A percentile compares a stretch with the other conserved stretches of the same genome.
These are phyloP conservation scores for Vulpes lagopus DNA, from an alignment of 2,113 vertebrate species.

Conservation along the genomic window DNA sequence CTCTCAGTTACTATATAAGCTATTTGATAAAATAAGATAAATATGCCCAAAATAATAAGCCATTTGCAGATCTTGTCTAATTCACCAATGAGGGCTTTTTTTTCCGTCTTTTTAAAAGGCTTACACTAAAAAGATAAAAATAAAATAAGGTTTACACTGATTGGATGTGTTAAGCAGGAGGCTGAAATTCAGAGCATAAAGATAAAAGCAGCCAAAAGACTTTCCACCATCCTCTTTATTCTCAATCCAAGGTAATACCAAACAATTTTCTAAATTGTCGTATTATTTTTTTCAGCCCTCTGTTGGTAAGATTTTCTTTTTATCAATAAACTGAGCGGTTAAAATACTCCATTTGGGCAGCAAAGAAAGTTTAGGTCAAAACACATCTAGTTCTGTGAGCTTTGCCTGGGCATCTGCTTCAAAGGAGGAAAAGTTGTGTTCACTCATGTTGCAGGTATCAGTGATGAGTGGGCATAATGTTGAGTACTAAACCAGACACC, in stretches of 20 bases:
- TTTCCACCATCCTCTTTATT: background rate
- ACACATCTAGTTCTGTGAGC: background rate
- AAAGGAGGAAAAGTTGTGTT: background rate
- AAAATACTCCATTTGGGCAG: background rate
- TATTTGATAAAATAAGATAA: background rate
- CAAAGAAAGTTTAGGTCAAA: background rate
- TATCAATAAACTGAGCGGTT: background rate
- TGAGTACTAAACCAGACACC: background rate
- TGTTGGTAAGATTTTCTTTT: conserved; percentile 24
- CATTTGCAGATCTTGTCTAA: background rate
- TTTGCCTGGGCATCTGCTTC: background rate
- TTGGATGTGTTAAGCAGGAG: background rate
- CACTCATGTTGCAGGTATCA: background rate
- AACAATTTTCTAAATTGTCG: background rate
- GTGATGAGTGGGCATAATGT: background rate
- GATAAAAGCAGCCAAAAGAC: background rate
- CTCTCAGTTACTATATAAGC: background rate
- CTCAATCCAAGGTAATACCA: background rate
- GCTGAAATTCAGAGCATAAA: background rate
- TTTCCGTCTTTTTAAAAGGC: background rate
- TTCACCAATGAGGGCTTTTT: background rate
- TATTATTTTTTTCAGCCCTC: background rate
- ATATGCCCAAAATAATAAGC: background rate
- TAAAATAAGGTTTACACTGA: background rate
- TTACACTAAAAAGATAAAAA: no score